Evolutionary conservation across 1,140 invertebrate genomes (phyloP), one percentile per base, ranked within the genome.

Genomic region (Scylla paramamosain): DNA sequence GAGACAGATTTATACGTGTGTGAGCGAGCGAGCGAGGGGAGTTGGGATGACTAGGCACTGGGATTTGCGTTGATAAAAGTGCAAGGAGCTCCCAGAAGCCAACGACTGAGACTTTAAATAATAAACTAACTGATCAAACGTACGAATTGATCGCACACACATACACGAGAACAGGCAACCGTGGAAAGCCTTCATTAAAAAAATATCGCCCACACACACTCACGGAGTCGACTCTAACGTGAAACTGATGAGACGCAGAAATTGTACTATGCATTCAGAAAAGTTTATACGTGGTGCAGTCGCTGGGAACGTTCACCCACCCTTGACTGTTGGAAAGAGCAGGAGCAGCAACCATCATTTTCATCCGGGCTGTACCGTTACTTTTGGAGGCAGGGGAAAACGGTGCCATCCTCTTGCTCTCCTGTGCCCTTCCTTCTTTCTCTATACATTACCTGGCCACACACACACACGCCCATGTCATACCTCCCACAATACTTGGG

Each of bases 241-340:
- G 52, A 59, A 59, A 91, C 28, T 31, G 46, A 89, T 52, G 84
- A 77, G 16, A 92, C 29, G n/a, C 84, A 94, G 86, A 82, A 94
- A 94, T 20, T 25, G 88, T 77, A 91, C 93, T 84, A 91, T 94
- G 88, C 82, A 94, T 94, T 91, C 88, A 83, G 93, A 84, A 91
- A 91, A 90, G 77, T 84, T 94, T 48, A 39, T 39, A 52, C 86
- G 31, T 48, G 92, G 32, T 20, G 29, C 25, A 20, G 7, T 77
- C 67, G 67, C 67, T 77, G 16, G 67, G 67, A 77, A 77, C 67
- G 67, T n/a, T 77, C 67, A 77, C 67, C 20, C n/a, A 25, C 87
- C 32, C 93, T 90, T 94, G 93, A 90, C 87, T 90, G 31, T 90
- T 25, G 83, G 82, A 46, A 93, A 46, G 93, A 32, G 31, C 16